phyloP scores from a whole-genome alignment of 2,888 invertebrate genomes.

The Netelia inedita region DNA sequence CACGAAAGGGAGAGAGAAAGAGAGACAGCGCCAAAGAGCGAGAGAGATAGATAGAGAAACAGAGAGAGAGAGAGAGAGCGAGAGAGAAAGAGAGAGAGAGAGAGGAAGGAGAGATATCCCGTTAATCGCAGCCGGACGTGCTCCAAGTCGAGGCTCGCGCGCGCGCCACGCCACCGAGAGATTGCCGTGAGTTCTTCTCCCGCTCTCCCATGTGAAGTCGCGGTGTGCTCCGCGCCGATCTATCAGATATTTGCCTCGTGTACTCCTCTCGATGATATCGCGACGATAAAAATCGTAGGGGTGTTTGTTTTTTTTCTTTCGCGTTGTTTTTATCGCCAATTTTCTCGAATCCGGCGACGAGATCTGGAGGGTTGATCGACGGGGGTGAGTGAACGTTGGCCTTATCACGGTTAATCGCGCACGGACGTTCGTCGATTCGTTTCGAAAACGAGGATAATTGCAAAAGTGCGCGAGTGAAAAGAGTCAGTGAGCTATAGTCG shows the following conservation, averaged over 20 bases:
- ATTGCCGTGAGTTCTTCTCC: slow-evolving; percentile 21
- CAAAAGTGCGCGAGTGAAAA: slow-evolving; percentile 49
- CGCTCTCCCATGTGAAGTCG: slow-evolving; percentile 32
- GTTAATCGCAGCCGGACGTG: slow-evolving; percentile 68
- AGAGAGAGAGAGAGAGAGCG: slow-evolving; percentile 59
- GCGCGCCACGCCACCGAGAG: slow-evolving; percentile 53
- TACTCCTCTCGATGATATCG: slow-evolving; percentile 20
- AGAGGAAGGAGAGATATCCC: slow-evolving; percentile 66
- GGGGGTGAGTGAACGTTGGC: background rate
- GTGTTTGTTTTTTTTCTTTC: background rate
- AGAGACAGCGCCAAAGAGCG: no score
- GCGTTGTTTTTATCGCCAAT: background rate
- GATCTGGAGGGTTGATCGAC: no score
- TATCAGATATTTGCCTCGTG: slow-evolving; percentile 21
- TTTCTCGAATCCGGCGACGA: background rate
- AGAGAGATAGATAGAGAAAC: slow-evolving; percentile 36
- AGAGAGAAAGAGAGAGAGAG: slow-evolving; percentile 43
- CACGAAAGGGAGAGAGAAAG: slow-evolving; percentile 44
- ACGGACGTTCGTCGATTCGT: background rate
- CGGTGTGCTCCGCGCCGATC: slow-evolving; percentile 28
- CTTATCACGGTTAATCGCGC: background rate
- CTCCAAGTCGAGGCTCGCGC: slow-evolving; percentile 65
- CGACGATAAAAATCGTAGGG: background rate
- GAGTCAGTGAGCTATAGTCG: background rate
- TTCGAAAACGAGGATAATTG: background rate